These are phyloP conservation scores for Dione vanillae DNA, from an alignment of 2,888 invertebrate species.

Conservation along the genomic window DNA sequence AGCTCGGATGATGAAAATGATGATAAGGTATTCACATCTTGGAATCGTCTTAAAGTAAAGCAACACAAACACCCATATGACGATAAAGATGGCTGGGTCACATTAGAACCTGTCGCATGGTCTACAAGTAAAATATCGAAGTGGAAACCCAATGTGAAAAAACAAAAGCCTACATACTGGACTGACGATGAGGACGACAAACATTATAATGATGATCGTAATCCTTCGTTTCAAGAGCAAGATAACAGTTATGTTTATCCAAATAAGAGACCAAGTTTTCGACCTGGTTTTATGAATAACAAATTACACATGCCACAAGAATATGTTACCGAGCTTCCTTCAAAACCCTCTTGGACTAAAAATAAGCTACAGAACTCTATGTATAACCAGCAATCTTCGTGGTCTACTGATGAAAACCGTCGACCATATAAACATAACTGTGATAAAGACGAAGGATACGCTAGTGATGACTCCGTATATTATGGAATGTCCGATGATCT, in stretches of 20 bases:
- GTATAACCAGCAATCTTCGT: slow-evolving; percentile 63
- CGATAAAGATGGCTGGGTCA: slow-evolving; percentile 90
- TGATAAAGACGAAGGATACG: slow-evolving; percentile 66
- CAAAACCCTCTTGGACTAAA: slow-evolving; percentile 70
- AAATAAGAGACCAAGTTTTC: slow-evolving; percentile 68
- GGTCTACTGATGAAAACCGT: slow-evolving; percentile 74
- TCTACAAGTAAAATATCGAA: slow-evolving; percentile 91
- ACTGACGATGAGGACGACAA: slow-evolving; percentile 68
- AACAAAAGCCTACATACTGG: slow-evolving; percentile 79
- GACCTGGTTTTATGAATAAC: slow-evolving; percentile 74
- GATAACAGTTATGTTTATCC: slow-evolving; percentile 63
- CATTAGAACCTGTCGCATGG: slow-evolving; percentile 91
- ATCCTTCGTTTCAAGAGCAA: slow-evolving; percentile 58
- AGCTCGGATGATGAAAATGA: slow-evolving; percentile 58
- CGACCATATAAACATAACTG: slow-evolving; percentile 76
- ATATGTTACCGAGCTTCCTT: slow-evolving; percentile 71
- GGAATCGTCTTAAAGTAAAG: slow-evolving; percentile 82
- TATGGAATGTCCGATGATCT: slow-evolving; percentile 75
- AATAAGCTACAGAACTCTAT: slow-evolving; percentile 63
- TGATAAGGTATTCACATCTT: slow-evolving; percentile 71
- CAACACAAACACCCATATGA: slow-evolving; percentile 86
- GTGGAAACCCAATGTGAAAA: slow-evolving; percentile 88
- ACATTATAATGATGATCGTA: slow-evolving; percentile 57
- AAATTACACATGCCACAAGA: slow-evolving; percentile 67
- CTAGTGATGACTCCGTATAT: slow-evolving; percentile 65